phyloP scores from a whole-genome alignment of 2,797 vertebrate genomes.

The Odontamblyopus rebecca region DNA sequence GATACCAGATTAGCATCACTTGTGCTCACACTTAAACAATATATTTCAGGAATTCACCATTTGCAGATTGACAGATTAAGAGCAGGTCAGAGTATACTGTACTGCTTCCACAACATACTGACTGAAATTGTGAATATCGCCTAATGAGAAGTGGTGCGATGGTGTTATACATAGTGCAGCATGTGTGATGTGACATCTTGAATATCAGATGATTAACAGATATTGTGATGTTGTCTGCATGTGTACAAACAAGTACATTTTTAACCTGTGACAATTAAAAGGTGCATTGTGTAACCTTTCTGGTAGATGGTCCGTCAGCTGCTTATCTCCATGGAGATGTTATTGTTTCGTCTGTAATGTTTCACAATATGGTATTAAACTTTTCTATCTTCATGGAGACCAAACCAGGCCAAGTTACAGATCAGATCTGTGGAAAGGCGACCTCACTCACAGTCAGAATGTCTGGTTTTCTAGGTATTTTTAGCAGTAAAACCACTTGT shows the following conservation, averaged over 20 bases:
- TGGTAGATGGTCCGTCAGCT: too few relatives aligned
- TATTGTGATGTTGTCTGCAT: not conserved
- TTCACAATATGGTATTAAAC: too few relatives aligned
- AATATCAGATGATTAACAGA: not conserved
- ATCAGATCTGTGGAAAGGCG: too few relatives aligned
- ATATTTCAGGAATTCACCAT: not conserved
- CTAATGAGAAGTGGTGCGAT: not conserved
- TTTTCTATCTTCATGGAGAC: too few relatives aligned
- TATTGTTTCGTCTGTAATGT: too few relatives aligned
- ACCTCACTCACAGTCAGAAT: too few relatives aligned
- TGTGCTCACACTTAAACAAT: not conserved
- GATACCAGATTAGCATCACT: not conserved
- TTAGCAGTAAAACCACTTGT: too few relatives aligned
- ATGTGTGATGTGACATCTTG: not conserved
- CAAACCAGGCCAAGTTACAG: too few relatives aligned
- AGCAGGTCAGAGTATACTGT: not conserved
- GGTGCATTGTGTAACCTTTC: too few relatives aligned
- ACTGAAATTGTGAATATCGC: not conserved
- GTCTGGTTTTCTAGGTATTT: too few relatives aligned
- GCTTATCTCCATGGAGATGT: too few relatives aligned
- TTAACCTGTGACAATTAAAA: not conserved
- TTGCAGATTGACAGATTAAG: not conserved
- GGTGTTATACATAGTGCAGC: slow-evolving; percentile 5
- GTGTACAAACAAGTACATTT: not conserved
- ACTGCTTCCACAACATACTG: not conserved